Conservation (phyloP, 2,888 invertebrate species). For the Drosophila infuscata region DNA sequence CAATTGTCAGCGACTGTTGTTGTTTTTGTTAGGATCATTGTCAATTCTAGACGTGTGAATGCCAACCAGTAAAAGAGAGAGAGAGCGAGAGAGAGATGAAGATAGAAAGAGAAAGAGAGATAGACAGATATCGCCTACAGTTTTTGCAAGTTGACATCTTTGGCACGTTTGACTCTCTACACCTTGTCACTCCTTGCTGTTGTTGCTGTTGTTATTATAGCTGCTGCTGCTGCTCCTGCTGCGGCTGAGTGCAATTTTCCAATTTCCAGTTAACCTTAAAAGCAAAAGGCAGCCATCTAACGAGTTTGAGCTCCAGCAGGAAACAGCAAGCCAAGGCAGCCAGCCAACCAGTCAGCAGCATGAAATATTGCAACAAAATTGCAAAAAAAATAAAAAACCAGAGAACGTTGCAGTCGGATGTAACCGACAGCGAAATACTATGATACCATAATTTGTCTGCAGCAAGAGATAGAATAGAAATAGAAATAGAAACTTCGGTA, state of each 20-base stretch:
- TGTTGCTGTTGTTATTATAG: constrained; percentile 9
- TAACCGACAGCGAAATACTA: too few species aligned
- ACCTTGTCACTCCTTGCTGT: constrained; percentile 21
- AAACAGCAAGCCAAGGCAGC: constrained; percentile 1
- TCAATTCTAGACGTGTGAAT: constrained; percentile 51
- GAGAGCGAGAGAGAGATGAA: neutral
- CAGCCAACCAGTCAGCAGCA: constrained; percentile 24
- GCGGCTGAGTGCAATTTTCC: constrained; percentile 69
- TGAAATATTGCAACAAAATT: constrained; percentile 71
- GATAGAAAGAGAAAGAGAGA: neutral
- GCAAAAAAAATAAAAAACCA: constrained; percentile 15
- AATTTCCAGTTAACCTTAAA: constrained; percentile 73
- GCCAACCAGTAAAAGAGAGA: constrained; percentile 11
- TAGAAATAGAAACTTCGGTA: too few species aligned
- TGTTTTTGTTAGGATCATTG: constrained; percentile 35
- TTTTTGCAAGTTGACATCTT: constrained; percentile 54
- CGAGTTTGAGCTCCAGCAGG: constrained; percentile 34
- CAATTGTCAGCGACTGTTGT: constrained; percentile 59
- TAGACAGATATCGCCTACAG: constrained; percentile 37
- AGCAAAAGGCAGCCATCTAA: constrained; percentile 58
- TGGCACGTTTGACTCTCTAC: constrained; percentile 57
- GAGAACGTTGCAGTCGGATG: too few species aligned
- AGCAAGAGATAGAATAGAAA: too few species aligned
- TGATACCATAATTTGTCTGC: too few species aligned
- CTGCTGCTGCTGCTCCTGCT: constrained; percentile 1